These are phyloP conservation scores for Xylota segnis DNA, from an alignment of 2,888 invertebrate species.

Conservation along the genomic window DNA sequence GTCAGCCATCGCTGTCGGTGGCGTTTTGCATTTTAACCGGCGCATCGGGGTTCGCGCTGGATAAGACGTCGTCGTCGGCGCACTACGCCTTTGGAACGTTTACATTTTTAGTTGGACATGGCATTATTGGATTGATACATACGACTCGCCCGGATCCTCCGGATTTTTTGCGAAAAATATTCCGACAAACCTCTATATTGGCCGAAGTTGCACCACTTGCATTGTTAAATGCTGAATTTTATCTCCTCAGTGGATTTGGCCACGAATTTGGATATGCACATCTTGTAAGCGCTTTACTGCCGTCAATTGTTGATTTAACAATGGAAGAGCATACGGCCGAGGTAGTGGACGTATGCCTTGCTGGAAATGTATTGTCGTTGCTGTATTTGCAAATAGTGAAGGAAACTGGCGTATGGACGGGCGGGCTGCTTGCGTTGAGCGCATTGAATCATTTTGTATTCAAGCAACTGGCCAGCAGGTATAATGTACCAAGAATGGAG, in stretches of 20 bases:
- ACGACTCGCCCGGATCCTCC: slow-evolving; percentile 66
- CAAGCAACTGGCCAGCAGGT: slow-evolving; percentile 48
- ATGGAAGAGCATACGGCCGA: slow-evolving; percentile 36
- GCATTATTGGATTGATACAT: slow-evolving; percentile 73
- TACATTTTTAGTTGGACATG: slow-evolving; percentile 75
- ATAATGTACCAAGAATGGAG: slow-evolving; percentile 73
- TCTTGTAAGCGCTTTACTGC: slow-evolving; percentile 54
- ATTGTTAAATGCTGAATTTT: slow-evolving; percentile 71
- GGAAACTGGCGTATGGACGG: slow-evolving; percentile 75
- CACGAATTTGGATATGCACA: slow-evolving; percentile 55
- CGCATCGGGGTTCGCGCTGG: slow-evolving; percentile 77
- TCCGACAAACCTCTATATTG: slow-evolving; percentile 51
- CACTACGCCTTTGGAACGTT: slow-evolving; percentile 72
- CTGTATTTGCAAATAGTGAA: slow-evolving; percentile 59
- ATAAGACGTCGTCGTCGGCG: slow-evolving; percentile 18
- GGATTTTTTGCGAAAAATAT: slow-evolving; percentile 31
- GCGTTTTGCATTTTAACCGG: slow-evolving; percentile 77
- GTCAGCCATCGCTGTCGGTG: slow-evolving; percentile 65
- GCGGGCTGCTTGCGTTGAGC: slow-evolving; percentile 71
- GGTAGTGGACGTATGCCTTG: slow-evolving; percentile 51
- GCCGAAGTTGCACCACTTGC: slow-evolving; percentile 75
- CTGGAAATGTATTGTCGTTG: slow-evolving; percentile 72
- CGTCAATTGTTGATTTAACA: slow-evolving; percentile 51
- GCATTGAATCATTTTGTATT: slow-evolving; percentile 75
- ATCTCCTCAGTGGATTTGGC: slow-evolving; percentile 37